Conservation (phyloP, 2,888 invertebrate genomes). For the Chydorus sphaericus region DNA sequence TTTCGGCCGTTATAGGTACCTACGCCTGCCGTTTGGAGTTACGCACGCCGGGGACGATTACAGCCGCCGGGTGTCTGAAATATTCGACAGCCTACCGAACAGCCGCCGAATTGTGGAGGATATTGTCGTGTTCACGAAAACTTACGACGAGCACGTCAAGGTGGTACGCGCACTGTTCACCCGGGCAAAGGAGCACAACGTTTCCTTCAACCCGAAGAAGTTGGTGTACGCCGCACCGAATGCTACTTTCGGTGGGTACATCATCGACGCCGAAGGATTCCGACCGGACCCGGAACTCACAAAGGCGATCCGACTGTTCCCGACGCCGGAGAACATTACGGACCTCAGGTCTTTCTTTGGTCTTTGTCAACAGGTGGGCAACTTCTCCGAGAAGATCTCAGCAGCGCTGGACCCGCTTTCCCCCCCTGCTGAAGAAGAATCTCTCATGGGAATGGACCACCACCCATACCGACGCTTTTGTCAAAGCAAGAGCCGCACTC, state of each 20-base stretch:
- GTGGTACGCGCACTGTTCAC: background rate
- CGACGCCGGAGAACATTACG: background rate
- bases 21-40: slow-evolving; percentile 4
- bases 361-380: background rate
- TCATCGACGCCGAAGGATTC: slow-evolving; percentile 2
- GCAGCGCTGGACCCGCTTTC: background rate
- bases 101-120: background rate
- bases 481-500: background rate
- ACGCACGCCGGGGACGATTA: slow-evolving; percentile 6
- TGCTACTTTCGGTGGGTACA: slow-evolving; percentile 4
- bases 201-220: background rate
- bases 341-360: slow-evolving; percentile 3
- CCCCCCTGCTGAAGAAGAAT: background rate
- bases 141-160: background rate
- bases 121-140: background rate
- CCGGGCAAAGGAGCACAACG: background rate
- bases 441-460: background rate
- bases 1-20: slow-evolving; percentile 11
- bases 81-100: background rate
- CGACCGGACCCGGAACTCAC: slow-evolving; percentile 4
- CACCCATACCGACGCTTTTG: background rate
- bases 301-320: background rate
- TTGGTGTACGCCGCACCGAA: background rate
- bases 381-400: background rate
- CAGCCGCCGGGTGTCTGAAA: background rate